Conservation (phyloP, 2,888 invertebrate species). For the Hyposoter dolosus region DNA sequence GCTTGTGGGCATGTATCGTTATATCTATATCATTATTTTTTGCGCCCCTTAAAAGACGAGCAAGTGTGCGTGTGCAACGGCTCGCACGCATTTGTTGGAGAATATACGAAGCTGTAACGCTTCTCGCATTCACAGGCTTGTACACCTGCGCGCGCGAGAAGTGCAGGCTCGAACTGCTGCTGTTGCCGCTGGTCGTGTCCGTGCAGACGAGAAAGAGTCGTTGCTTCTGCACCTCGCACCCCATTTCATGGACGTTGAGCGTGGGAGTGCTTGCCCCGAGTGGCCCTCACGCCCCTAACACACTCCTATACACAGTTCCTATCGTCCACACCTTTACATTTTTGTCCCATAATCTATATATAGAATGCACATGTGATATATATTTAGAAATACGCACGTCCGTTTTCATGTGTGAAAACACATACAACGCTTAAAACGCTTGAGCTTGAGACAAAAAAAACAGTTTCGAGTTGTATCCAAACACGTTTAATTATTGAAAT, state of each 20-base stretch:
- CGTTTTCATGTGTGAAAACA: conserved; percentile 2
- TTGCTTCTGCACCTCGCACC: conserved; percentile 79
- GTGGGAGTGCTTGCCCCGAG: conserved; percentile 81
- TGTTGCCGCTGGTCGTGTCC: conserved; percentile 37
- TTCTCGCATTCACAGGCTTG: conserved; percentile 56
- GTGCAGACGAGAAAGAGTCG: conserved; percentile 56
- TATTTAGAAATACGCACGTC: not conserved
- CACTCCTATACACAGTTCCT: conserved; percentile 10
- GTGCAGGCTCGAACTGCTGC: conserved; percentile 52
- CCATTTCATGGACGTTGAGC: conserved; percentile 81
- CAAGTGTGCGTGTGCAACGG: conserved; percentile 39
- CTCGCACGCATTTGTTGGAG: conserved; percentile 39
- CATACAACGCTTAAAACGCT: not conserved
- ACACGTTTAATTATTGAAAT: not conserved
- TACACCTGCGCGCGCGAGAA: conserved; percentile 62
- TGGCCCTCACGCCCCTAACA: conserved; percentile 80
- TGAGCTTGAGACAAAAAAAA: not conserved
- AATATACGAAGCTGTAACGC: conserved; percentile 39
- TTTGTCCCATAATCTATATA: conserved; percentile 37
- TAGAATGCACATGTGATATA: conserved; percentile 3
- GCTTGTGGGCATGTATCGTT: conserved; percentile 23
- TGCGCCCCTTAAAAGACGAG: conserved; percentile 36
- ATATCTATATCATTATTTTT: conserved; percentile 45
- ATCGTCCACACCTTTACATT: conserved; percentile 56
- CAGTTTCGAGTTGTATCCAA: not conserved